Conservation (phyloP, 2,113 vertebrate genomes). For the Platycercus adscitus region DNA sequence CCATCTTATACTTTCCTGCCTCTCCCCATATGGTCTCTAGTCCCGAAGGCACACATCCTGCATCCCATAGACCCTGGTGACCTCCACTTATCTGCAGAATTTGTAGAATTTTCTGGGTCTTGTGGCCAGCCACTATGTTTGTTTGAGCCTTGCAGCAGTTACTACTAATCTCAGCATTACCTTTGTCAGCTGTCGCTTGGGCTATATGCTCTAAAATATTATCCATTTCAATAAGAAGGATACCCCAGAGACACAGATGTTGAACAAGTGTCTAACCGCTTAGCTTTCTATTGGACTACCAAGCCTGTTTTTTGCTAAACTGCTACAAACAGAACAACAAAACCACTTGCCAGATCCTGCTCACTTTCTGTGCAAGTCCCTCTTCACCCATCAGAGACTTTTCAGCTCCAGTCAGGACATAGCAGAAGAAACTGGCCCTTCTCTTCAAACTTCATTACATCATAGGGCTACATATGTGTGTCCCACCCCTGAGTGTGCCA, state of each 20-base stretch:
- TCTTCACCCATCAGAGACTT: neutral
- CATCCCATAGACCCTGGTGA: neutral
- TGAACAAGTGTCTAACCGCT: neutral
- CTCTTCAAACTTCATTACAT: neutral
- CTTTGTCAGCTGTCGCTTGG: neutral
- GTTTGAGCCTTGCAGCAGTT: neutral
- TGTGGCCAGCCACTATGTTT: neutral
- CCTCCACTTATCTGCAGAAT: neutral
- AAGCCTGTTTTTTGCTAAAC: neutral
- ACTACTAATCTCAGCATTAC: neutral
- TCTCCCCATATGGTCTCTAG: neutral
- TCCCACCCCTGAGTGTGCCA: neutral
- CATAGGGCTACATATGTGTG: accelerated
- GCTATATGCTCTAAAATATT: neutral
- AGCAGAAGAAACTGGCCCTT: neutral
- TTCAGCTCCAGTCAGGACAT: neutral
- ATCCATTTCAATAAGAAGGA: neutral
- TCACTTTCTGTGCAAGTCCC: neutral
- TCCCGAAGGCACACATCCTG: neutral
- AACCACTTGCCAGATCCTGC: neutral
- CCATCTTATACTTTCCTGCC: neutral
- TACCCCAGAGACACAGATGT: neutral
- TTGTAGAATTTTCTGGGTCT: neutral
- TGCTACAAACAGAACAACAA: neutral
- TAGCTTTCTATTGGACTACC: neutral